Conservation (phyloP, 2,888 invertebrate species). For the Synanthedon myopaeformis region DNA sequence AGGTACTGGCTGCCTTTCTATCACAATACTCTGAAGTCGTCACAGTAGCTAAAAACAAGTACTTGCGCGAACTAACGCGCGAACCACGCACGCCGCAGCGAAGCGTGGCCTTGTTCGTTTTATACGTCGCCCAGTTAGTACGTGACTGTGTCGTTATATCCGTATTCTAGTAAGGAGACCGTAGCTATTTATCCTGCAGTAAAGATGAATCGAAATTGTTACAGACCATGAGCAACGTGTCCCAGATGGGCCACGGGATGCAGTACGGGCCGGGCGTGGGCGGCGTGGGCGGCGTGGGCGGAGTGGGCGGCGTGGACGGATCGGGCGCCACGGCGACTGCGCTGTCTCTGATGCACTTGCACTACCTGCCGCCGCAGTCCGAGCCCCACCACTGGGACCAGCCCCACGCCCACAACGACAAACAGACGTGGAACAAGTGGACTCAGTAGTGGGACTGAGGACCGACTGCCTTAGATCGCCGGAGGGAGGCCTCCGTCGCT, state of each 20-base stretch:
- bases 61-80: too few relatives aligned
- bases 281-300: slow-evolving; percentile 5
- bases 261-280: slow-evolving; percentile 1
- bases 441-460: slow-evolving; percentile 42
- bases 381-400: slow-evolving; percentile 45
- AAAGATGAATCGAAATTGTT: too few relatives aligned
- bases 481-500: slow-evolving; percentile 14
- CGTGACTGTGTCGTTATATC: too few relatives aligned
- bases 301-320: slow-evolving; percentile 2
- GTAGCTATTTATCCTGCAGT: too few relatives aligned
- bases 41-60: too few relatives aligned
- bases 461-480: slow-evolving; percentile 23
- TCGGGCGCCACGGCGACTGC: slow-evolving; percentile 22
- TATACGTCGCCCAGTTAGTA: too few relatives aligned
- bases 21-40: too few relatives aligned
- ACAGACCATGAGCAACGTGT: slow-evolving; percentile 7
- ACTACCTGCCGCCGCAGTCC: slow-evolving; percentile 43
- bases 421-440: slow-evolving; percentile 65
- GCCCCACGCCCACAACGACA: slow-evolving; percentile 35
- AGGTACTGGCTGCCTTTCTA: slow-evolving; percentile 19
- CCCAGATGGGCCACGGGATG: neutral
- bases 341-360: slow-evolving; percentile 59
- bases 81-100: too few relatives aligned
- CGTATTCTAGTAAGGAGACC: too few relatives aligned
- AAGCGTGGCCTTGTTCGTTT: too few relatives aligned